phyloP scores from a whole-genome alignment of 2,113 vertebrate genomes.

The Aplodontia rufa region DNA sequence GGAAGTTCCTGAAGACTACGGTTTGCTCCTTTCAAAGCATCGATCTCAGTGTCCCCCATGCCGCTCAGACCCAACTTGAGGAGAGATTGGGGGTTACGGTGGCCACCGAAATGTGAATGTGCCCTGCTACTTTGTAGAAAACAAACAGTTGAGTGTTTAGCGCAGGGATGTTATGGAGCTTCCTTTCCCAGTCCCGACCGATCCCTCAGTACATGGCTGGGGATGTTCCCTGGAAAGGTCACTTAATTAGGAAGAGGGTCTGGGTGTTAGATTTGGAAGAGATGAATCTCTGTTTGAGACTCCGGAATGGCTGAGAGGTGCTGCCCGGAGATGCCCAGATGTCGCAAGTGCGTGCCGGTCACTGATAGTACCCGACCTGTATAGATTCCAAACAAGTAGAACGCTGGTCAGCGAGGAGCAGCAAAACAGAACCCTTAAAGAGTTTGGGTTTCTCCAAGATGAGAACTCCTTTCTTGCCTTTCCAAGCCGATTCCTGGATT shows the following conservation, averaged over 20 bases:
- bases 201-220: background rate
- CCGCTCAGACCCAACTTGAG: background rate
- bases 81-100: background rate
- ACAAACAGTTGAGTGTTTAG: slow-evolving; percentile 22
- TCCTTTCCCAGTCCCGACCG: background rate
- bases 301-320: background rate
- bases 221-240: slow-evolving; percentile 39
- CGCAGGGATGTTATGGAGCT: background rate
- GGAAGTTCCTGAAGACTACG: slow-evolving; percentile 60
- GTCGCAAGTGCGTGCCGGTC: background rate
- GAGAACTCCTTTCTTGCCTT: background rate
- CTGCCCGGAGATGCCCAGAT: background rate
- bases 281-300: background rate
- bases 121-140: slow-evolving; percentile 55
- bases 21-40: slow-evolving; percentile 17
- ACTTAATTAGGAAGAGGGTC: slow-evolving; percentile 20
- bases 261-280: background rate
- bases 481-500: background rate
- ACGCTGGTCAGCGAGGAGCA: background rate
- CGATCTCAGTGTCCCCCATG: background rate
- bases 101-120: background rate
- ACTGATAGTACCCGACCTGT: background rate
- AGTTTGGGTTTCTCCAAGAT: background rate
- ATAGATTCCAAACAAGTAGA: background rate
- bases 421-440: background rate